phyloP scores from a whole-genome alignment of 2,113 vertebrate genomes.

The Phyllopteryx taeniolatus region DNA sequence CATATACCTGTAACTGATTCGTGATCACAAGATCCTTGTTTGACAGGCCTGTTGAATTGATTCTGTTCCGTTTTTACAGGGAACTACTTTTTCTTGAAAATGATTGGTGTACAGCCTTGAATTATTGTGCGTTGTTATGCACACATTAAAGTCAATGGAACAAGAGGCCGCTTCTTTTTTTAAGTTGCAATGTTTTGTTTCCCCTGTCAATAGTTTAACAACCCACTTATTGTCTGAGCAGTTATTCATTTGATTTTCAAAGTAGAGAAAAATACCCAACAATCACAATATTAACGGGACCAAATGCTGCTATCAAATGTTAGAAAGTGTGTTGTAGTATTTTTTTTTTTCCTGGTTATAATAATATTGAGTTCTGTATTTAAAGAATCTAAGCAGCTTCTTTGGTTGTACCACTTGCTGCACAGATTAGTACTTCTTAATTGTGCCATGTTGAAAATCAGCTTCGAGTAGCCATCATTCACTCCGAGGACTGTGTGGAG shows the following conservation, averaged over 20 bases:
- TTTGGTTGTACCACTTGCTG: conserved; percentile 1
- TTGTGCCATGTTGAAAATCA: conserved; percentile 1
- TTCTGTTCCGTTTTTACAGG: not conserved
- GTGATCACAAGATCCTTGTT: not conserved
- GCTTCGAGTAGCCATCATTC: conserved; percentile 5
- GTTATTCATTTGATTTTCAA: not conserved
- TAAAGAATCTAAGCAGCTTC: not conserved
- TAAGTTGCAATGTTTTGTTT: not conserved
- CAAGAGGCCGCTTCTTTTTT: not conserved
- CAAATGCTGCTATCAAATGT: not conserved
- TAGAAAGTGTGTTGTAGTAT: not conserved
- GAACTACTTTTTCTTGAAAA: not conserved
- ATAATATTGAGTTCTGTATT: not conserved
- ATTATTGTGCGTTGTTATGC: not conserved
- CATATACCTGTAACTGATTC: not conserved
- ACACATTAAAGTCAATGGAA: not conserved
- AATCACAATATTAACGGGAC: not conserved
- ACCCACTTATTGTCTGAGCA: not conserved
- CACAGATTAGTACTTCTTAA: conserved; percentile 3
- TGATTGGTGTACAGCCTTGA: not conserved
- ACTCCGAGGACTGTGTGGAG: conserved; percentile 7
- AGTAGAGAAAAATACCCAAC: not conserved
- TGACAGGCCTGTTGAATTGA: not conserved
- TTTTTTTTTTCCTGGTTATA: not conserved
- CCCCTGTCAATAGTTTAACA: not conserved